These are phyloP conservation scores for Aethes cnicana DNA, from an alignment of 2,888 invertebrate species.

Conservation along the genomic window DNA sequence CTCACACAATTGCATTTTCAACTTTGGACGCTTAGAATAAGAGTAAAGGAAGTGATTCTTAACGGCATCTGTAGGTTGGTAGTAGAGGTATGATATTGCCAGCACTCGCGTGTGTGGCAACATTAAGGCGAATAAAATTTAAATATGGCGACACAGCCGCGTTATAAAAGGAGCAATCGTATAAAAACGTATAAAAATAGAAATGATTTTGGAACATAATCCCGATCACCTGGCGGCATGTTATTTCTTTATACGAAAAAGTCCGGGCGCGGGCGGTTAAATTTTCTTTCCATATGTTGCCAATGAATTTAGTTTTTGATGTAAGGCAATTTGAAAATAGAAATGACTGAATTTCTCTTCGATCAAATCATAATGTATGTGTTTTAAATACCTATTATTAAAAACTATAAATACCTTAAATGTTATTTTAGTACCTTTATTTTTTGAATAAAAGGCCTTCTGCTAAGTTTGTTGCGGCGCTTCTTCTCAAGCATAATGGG, in stretches of 20 bases:
- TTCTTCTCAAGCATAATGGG: too few relatives aligned
- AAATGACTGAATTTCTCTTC: too few relatives aligned
- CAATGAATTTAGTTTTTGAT: background rate
- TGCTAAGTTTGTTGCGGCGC: too few relatives aligned
- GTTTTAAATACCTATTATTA: too few relatives aligned
- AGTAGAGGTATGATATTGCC: conserved; percentile 73
- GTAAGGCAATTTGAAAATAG: too few relatives aligned
- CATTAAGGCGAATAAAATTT: conserved; percentile 81
- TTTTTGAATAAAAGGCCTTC: too few relatives aligned
- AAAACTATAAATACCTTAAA: too few relatives aligned
- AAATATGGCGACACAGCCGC: conserved; percentile 76
- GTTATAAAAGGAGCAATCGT: conserved; percentile 62
- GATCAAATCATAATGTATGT: too few relatives aligned
- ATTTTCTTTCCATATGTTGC: background rate
- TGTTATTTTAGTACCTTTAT: too few relatives aligned
- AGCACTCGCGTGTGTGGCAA: conserved; percentile 76
- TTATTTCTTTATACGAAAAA: conserved; percentile 16
- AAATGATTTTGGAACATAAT: conserved; percentile 24
- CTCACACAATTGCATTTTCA: conserved; percentile 27
- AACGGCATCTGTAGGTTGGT: conserved; percentile 38
- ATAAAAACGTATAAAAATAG: conserved; percentile 33
- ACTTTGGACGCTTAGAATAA: conserved; percentile 42
- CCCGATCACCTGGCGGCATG: conserved; percentile 27
- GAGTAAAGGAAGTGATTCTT: conserved; percentile 10
- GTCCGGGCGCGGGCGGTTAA: background rate